A percentile compares a stretch with the other conserved stretches of the same genome.
These are phyloP conservation scores for Syngnathoides biaculeatus DNA, from an alignment of 2,113 vertebrate genomes.

Conservation along the genomic window DNA sequence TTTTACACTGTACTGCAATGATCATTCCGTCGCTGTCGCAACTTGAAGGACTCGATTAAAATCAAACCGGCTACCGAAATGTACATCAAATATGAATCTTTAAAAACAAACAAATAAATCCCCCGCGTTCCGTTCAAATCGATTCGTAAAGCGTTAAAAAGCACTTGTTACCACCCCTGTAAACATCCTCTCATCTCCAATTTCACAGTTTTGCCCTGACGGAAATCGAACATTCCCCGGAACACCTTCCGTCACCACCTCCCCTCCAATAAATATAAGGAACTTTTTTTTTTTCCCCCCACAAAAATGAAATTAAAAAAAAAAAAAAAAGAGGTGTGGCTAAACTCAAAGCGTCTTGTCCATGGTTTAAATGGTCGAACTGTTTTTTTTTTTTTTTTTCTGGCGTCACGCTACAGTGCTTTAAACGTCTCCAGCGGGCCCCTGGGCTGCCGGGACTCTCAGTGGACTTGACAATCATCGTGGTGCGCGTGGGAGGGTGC, in stretches of 20 bases:
- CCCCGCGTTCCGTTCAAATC: slow-evolving; percentile 39
- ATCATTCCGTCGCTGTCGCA: slow-evolving; percentile 56
- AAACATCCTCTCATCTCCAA: slow-evolving; percentile 2
- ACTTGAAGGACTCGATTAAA: slow-evolving; percentile 42
- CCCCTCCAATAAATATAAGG: slow-evolving; percentile 63
- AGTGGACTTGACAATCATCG: slow-evolving; percentile 43
- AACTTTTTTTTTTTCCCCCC: not conserved
- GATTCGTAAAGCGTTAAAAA: slow-evolving; percentile 64
- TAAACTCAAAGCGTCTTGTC: slow-evolving; percentile 29
- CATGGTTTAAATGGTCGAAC: slow-evolving; percentile 22
- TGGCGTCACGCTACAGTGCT: slow-evolving; percentile 50
- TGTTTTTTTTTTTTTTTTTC: slow-evolving; percentile 9
- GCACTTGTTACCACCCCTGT: slow-evolving; percentile 62
- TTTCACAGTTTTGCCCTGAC: slow-evolving; percentile 39
- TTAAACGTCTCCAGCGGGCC: slow-evolving; percentile 25
- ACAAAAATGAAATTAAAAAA: slow-evolving; percentile 24
- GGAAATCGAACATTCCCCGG: slow-evolving; percentile 3
- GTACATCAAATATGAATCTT: slow-evolving; percentile 44
- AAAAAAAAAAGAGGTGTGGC: slow-evolving; percentile 48
- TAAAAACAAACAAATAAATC: slow-evolving; percentile 60
- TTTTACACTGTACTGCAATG: slow-evolving; percentile 51
- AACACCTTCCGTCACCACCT: slow-evolving; percentile 4
- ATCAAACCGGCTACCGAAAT: slow-evolving; percentile 45
- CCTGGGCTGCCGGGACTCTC: slow-evolving; percentile 34
- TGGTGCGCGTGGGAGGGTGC: slow-evolving; percentile 24